Base-by-base conservation (phyloP, 2,888 invertebrate genomes). In the Drosophila nr. medialis region DNA sequence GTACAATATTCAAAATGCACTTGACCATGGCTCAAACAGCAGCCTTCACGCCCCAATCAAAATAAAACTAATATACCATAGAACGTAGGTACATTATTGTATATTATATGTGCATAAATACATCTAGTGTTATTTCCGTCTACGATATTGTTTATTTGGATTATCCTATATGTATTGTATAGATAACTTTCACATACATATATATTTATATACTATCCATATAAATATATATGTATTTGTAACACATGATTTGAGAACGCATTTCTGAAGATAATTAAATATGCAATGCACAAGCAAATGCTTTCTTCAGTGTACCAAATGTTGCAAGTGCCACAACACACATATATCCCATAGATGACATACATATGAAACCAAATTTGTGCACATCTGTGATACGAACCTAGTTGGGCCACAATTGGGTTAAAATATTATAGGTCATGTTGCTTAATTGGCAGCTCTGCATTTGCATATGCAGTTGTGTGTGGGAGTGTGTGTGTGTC, bases 391-490 rank as follows among this genome's bases (percentile, higher is more conserved):
- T 63, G 70, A 74, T 75, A 61, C 64, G 63, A 58, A 51, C 73
- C 51, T 48, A 53, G 64, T 15, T 24, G 64, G 34, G 27, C 45
- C 50, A 61, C 70, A 79, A 72, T 76, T 72, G 76, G 80, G 80
- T 67, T 76, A 69, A 64, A 63, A 72, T 77, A 74, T 83, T 86
- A 76, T 86, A 83, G 87, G 86, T 87, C 86, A 86, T 68, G 74
- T 80, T 80, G 64, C 67, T 80, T 85, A 87, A 87, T 86, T 86
- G 83, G 69, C 72, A 50, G 50, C 72, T 73, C 68, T 75, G 32
- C 71, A 66, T 59, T 27, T 40, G 42, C 62, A 71, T 58, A 6
- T 48, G 27, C 21, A 24, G 32, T 10, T 55, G 13, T 36, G 1
- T 55, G n/a, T 42, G 10, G 13, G 40, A 38, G 15, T 61, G 24